Base-by-base conservation (phyloP, 2,797 vertebrate species). In the Sebastes paucispinis region DNA sequence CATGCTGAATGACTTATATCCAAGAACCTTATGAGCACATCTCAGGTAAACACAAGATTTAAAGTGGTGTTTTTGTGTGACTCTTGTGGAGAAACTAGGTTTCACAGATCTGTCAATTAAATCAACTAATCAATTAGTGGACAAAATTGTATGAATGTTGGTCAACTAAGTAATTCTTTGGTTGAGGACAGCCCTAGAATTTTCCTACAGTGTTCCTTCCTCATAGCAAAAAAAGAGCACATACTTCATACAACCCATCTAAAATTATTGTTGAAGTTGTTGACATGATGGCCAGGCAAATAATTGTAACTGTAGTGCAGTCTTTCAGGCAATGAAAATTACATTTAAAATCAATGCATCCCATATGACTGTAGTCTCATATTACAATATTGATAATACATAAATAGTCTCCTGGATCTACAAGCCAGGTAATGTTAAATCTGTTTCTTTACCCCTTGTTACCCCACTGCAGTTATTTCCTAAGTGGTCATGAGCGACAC, bases 401-500 rank as follows among this genome's bases (percentile, higher is more conserved):
- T 29, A 0, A 57, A 64, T 29, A 29, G 5, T 64, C 18, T 59
- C 3, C 6, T 31, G 3, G 12, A 27, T 77, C 14, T 31, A 5
- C 27, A 25, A 10, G 14, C 32, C 29, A 18, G 6, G n/a, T 50
- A 7, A n/a, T 27, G 18, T 73, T 20, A 18, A 5, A 18, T 67
- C 39, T 54, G 62, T 31, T 47, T 25, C 34, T 68, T 18, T 63
- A 60, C 31, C 50, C 68, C 8, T 27, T 62, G 14, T 76, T 22
- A 60, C 64, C 20, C 52, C 18, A 14, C 54, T 69, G 71, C 77
- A 81, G 73, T 18, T 80, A 52, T 78, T 72, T 80, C 70, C 69
- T 77, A 80, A 87, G 81, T 86, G 67, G 31, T 62, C 50, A 63
- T 36, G 72, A 77, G 55, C 79, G 29, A 66, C 57, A 80, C 31